Evolutionary conservation across 2,113 vertebrate genomes (phyloP).

Genomic region (Etheostoma spectabile): DNA sequence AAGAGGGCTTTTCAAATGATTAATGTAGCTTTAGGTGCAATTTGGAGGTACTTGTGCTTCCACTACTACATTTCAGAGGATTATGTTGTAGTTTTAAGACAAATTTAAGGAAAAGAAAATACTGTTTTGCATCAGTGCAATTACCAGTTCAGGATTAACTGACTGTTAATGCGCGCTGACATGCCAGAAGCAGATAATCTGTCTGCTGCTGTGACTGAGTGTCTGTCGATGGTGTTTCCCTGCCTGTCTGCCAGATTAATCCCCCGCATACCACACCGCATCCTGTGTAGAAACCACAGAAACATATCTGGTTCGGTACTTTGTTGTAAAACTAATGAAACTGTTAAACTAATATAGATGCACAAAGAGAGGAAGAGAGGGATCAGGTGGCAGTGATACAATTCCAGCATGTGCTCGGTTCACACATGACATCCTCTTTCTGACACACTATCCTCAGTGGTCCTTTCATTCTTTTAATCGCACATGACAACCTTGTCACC

Average conservation of each 20-base stretch:
- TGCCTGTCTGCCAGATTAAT: constrained; percentile 1
- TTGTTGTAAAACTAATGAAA: neutral
- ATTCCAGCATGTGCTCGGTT: neutral
- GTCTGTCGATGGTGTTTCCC: constrained; percentile 6
- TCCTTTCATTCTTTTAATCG: constrained; percentile 45
- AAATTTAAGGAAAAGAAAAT: neutral
- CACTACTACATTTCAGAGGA: neutral
- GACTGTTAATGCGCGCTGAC: constrained; percentile 10
- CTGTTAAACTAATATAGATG: neutral
- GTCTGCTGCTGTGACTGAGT: constrained; percentile 11
- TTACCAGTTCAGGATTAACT: constrained; percentile 12
- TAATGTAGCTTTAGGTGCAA: neutral
- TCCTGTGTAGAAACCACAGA: neutral
- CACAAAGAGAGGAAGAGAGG: neutral
- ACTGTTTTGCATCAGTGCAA: neutral
- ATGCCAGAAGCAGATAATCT: constrained; percentile 40
- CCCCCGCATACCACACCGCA: neutral
- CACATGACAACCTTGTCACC: constrained; percentile 19
- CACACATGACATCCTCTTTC: constrained; percentile 20
- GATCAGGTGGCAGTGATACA: constrained; percentile 10
- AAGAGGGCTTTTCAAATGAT: neutral
- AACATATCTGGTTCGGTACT: neutral
- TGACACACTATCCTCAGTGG: constrained; percentile 23
- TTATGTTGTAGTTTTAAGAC: neutral
- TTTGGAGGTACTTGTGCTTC: neutral